Evolutionary conservation across 2,888 invertebrate species (phyloP).

Genomic region (Melinaea menophilus): DNA sequence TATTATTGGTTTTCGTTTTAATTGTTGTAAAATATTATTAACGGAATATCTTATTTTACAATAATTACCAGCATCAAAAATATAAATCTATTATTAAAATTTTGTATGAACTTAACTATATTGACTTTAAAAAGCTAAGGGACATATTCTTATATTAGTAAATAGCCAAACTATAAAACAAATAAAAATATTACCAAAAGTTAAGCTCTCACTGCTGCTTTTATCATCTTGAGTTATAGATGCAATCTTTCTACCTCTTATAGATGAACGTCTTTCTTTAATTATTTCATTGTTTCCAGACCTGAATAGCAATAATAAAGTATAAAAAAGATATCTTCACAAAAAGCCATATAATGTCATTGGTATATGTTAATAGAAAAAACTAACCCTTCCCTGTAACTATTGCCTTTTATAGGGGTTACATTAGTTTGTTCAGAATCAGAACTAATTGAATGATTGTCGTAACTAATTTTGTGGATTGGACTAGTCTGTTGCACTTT

Average conservation of each 20-base stretch:
- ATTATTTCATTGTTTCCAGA: slow-evolving; percentile 60
- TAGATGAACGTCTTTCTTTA: slow-evolving; percentile 59
- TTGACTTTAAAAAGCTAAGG: too few species aligned
- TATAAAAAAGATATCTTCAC: neutral
- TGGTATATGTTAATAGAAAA: neutral
- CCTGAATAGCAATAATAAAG: slow-evolving; percentile 39
- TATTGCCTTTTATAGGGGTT: slow-evolving; percentile 80
- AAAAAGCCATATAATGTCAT: neutral
- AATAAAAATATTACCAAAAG: slow-evolving; percentile 65
- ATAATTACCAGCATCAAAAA: too few species aligned
- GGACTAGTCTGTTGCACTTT: slow-evolving; percentile 63
- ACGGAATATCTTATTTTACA: too few species aligned
- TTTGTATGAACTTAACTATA: too few species aligned
- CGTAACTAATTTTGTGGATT: slow-evolving; percentile 49
- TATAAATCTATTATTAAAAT: too few species aligned
- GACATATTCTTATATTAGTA: neutral
- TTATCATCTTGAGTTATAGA: slow-evolving; percentile 80
- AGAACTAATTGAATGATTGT: slow-evolving; percentile 82
- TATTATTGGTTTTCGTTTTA: neutral
- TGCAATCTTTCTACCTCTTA: slow-evolving; percentile 60
- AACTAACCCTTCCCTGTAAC: slow-evolving; percentile 79
- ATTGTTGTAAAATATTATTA: too few species aligned
- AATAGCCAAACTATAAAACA: neutral
- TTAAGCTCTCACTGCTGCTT: slow-evolving; percentile 90
- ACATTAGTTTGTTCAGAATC: slow-evolving; percentile 85